Conservation (phyloP, 2,797 vertebrate species). For the Cottoperca gobio region DNA sequence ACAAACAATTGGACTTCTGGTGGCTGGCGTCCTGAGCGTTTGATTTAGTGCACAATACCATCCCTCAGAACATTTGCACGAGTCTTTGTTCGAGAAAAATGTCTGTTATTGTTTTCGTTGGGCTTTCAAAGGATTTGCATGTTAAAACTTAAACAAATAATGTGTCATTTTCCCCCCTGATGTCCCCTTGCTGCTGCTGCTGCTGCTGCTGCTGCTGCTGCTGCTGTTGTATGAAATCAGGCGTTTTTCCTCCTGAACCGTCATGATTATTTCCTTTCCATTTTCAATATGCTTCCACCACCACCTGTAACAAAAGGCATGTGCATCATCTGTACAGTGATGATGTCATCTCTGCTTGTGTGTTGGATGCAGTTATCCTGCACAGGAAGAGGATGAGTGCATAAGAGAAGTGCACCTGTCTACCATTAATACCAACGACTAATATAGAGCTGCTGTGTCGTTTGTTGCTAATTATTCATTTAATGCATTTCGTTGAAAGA, state of each 20-base stretch:
- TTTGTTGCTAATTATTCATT: conserved; percentile 1
- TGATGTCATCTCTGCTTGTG: conserved; percentile 13
- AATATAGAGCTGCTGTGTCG: not conserved
- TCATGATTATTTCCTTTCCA: conserved; percentile 73
- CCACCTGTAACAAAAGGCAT: conserved; percentile 36
- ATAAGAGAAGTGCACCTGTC: not conserved
- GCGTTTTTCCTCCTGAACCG: conserved; percentile 55
- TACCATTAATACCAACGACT: not conserved
- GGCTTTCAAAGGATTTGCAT: conserved; percentile 77
- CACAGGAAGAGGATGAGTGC: not conserved
- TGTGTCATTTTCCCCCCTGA: conserved; percentile 36
- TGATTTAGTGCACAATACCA: conserved; percentile 78
- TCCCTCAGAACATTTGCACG: conserved; percentile 57
- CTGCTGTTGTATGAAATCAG: conserved; percentile 38
- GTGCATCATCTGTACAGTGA: conserved; percentile 17
- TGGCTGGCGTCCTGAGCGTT: conserved; percentile 70
- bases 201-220: conserved; percentile 30
- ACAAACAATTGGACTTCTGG: conserved; percentile 52
- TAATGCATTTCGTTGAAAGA: not conserved
- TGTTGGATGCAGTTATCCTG: not conserved
- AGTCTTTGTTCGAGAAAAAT: conserved; percentile 79
- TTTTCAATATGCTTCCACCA: conserved; percentile 19
- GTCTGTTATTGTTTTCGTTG: conserved; percentile 84
- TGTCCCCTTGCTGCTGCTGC: conserved; percentile 39
- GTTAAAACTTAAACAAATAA: conserved; percentile 61